These are phyloP conservation scores for Lamellibrachia luymesi DNA, from an alignment of 1,140 invertebrate genomes.

Conservation along the genomic window DNA sequence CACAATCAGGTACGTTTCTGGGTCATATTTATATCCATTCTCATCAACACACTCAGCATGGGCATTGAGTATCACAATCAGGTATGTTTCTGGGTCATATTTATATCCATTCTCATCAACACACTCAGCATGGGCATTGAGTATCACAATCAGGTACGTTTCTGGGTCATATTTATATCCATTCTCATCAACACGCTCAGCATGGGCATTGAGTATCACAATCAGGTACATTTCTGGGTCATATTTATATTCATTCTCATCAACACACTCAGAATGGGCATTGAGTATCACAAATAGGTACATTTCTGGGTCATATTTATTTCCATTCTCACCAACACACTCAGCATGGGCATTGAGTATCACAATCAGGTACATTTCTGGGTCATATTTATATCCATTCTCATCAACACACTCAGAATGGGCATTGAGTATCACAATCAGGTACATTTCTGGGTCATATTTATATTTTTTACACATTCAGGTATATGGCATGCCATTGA, in stretches of 20 bases:
- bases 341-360: too few relatives aligned
- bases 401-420: constrained; percentile 6
- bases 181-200: constrained; percentile 98
- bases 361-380: too few relatives aligned
- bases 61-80: constrained; percentile 39
- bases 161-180: constrained; percentile 87
- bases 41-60: neutral
- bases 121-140: constrained; percentile 99
- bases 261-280: constrained; percentile 98
- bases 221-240: constrained; percentile 85
- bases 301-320: constrained; percentile 80
- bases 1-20: constrained; percentile 76
- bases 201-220: constrained; percentile 99
- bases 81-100: constrained; percentile 93
- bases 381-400: too few relatives aligned
- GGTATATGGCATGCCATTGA: neutral
- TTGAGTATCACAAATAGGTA: constrained; percentile 90
- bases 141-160: constrained; percentile 85
- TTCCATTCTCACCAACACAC: too few relatives aligned
- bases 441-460: too few relatives aligned
- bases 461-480: too few relatives aligned
- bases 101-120: constrained; percentile 95
- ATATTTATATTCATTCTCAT: constrained; percentile 95
- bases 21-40: neutral
- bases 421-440: constrained; percentile 68